Evolutionary conservation across 1,140 invertebrate species (phyloP).

Genomic region (Neocloeon triangulifer): DNA sequence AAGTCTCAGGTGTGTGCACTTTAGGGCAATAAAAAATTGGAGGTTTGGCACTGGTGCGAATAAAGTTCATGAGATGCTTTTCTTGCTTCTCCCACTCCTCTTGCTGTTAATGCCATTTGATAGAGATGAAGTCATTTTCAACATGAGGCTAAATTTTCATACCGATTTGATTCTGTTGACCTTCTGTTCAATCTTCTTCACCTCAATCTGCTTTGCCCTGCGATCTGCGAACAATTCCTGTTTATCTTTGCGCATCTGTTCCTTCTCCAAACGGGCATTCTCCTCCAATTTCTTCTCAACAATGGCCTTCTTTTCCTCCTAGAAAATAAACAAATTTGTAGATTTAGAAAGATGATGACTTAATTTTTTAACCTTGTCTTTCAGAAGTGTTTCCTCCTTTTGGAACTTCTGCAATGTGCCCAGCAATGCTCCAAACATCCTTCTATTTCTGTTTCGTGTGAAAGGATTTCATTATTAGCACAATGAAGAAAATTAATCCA

Average conservation of each 20-base stretch:
- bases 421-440: slow-evolving; percentile 86
- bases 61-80: slow-evolving; percentile 54
- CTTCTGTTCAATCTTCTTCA: slow-evolving; percentile 74
- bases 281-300: slow-evolving; percentile 87
- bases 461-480: slow-evolving; percentile 6
- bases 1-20: slow-evolving; percentile 30
- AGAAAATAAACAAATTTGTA: slow-evolving; percentile 12
- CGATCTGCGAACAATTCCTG: slow-evolving; percentile 65
- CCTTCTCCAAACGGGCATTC: slow-evolving; percentile 66
- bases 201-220: slow-evolving; percentile 69
- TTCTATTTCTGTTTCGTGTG: slow-evolving; percentile 36
- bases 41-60: slow-evolving; percentile 69
- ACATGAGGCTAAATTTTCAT: slow-evolving; percentile 9
- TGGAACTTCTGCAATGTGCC: slow-evolving; percentile 89
- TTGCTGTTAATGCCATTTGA: slow-evolving; percentile 19
- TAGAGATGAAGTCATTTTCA: background rate
- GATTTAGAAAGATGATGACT: background rate
- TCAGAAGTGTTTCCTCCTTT: slow-evolving; percentile 75
- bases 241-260: slow-evolving; percentile 60
- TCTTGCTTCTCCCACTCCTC: slow-evolving; percentile 69
- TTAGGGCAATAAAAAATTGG: slow-evolving; percentile 73
- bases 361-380: slow-evolving; percentile 34
- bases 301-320: slow-evolving; percentile 63
- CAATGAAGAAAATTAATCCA: background rate
- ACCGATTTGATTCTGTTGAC: slow-evolving; percentile 70